Percentiles rank a stretch among this genome's conserved stretches.
phyloP scores from a whole-genome alignment of 2,113 vertebrate species.

The Hypomesus transpacificus region DNA sequence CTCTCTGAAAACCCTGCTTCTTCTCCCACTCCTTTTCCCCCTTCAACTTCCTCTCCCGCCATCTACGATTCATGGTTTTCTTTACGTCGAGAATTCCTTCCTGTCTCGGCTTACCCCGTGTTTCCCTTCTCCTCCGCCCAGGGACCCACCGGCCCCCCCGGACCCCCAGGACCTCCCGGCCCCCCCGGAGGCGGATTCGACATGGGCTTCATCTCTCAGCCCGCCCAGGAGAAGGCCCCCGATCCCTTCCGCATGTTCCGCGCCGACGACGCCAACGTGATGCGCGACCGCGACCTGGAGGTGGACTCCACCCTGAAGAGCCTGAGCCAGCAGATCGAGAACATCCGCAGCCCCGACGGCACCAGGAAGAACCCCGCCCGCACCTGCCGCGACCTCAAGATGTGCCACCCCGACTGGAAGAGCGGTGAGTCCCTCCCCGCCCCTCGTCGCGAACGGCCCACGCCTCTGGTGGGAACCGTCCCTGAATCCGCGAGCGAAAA shows the following conservation, averaged over 20 bases:
- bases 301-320: constrained; percentile 98
- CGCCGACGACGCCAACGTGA: constrained; percentile 93
- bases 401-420: constrained; percentile 99
- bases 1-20: too few relatives aligned
- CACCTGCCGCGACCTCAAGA: constrained; percentile 98
- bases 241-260: constrained; percentile 86
- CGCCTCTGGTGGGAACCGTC: too few relatives aligned
- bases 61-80: too few relatives aligned
- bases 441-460: too few relatives aligned
- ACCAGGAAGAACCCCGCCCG: constrained; percentile 97
- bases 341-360: constrained; percentile 95
- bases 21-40: not conserved
- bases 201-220: constrained; percentile 91
- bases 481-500: not conserved
- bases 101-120: not conserved
- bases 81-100: too few relatives aligned
- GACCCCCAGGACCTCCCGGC: constrained; percentile 87
- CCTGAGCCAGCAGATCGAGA: constrained; percentile 97
- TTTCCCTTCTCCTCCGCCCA: constrained; percentile 44
- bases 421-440: constrained; percentile 77
- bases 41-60: too few relatives aligned
- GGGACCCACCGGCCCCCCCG: constrained; percentile 90
- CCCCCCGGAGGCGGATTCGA: constrained; percentile 89
- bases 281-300: constrained; percentile 93
- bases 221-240: constrained; percentile 88